Percentiles rank a stretch among this genome's conserved stretches.
Conservation (phyloP, 2,113 vertebrate species). For the Macroglossus sobrinus region DNA sequence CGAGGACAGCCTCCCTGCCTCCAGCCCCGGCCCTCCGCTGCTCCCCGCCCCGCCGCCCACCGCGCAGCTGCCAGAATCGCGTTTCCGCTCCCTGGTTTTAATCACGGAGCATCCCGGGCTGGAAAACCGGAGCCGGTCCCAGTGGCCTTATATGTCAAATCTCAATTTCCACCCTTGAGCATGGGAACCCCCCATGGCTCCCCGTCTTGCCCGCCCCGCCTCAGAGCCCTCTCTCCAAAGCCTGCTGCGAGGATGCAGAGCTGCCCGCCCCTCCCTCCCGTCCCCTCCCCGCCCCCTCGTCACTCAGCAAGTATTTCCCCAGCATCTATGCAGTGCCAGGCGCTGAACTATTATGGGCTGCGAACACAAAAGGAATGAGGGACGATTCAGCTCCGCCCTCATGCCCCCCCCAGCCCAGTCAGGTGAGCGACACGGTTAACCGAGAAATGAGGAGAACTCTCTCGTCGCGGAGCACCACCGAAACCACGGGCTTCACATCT, state of each 20-base stretch:
- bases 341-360: not conserved
- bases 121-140: slow-evolving; percentile 44
- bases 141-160: slow-evolving; percentile 59
- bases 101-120: slow-evolving; percentile 48
- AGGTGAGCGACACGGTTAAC: not conserved
- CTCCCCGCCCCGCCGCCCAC: not conserved
- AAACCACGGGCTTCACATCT: not conserved
- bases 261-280: not conserved
- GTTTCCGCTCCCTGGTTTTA: slow-evolving; percentile 63
- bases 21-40: not conserved
- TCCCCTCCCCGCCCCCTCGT: not conserved
- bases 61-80: slow-evolving; percentile 23
- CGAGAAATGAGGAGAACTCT: not conserved
- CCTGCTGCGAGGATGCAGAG: not conserved
- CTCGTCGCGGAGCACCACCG: not conserved
- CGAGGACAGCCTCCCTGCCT: not conserved
- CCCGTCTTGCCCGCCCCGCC: slow-evolving; percentile 30
- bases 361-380: too few relatives aligned
- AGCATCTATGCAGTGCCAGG: not conserved
- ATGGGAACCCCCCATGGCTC: not conserved
- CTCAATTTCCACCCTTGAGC: slow-evolving; percentile 14
- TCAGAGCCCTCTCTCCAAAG: not conserved
- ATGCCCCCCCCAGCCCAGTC: not conserved
- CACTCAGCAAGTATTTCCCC: not conserved
- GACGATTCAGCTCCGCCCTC: too few relatives aligned